Evolutionary conservation across 2,888 invertebrate species (phyloP).

Genomic region (Deladenus siricidicola): DNA sequence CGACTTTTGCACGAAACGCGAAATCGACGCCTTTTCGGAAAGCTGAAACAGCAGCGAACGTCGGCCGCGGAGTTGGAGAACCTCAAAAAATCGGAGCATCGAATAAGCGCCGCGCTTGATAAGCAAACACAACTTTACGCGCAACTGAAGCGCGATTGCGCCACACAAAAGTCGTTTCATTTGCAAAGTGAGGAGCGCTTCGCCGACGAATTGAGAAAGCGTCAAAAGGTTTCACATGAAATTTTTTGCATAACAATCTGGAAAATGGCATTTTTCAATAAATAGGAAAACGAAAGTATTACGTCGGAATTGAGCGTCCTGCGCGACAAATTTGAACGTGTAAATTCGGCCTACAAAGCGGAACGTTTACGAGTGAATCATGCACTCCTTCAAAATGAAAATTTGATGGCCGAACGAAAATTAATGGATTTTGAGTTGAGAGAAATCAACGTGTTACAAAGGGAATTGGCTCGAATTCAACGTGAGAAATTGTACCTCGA

Average conservation of each 20-base stretch:
- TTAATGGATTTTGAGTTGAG: background rate
- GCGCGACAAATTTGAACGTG: conserved; percentile 1
- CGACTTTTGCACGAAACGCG: conserved; percentile 33
- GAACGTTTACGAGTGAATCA: background rate
- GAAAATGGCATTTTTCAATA: background rate
- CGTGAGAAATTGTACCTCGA: background rate
- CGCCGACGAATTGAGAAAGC: background rate
- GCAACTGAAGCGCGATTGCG: background rate
- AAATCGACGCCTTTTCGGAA: conserved; percentile 30
- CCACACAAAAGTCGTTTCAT: background rate
- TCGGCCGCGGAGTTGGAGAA: conserved; percentile 7
- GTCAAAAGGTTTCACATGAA: no score
- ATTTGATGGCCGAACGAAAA: conserved; percentile 1
- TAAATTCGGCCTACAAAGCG: background rate
- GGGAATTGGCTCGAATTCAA: background rate
- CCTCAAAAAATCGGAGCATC: background rate
- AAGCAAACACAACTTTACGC: background rate
- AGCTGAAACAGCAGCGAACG: conserved; percentile 14
- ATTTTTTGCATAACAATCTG: no score
- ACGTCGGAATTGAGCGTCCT: conserved; percentile 9
- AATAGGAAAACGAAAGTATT: conserved; percentile 4
- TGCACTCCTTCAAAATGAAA: conserved; percentile 6
- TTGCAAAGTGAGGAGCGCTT: background rate
- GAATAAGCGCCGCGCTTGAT: conserved; percentile 6
- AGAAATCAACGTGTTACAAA: background rate